Base-by-base conservation (phyloP, 2,113 vertebrate species). In the Panthera tigris region DNA sequence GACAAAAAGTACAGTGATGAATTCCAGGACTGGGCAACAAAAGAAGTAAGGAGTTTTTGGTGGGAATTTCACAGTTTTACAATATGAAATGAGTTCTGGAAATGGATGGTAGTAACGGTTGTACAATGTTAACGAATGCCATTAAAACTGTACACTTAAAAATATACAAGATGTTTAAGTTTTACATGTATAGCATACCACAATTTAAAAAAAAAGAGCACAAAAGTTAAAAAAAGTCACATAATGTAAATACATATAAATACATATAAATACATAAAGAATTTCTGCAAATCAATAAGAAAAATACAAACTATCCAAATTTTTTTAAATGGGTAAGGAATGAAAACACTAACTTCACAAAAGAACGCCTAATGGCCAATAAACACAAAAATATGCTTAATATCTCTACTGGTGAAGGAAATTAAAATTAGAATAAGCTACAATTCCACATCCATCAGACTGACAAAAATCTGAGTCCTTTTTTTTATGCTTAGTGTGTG, bases 401-500 rank as follows among this genome's bases (percentile, higher is more conserved):
- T 83, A 50, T 89, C 14, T 57, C 78, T 61, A 83, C 5, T 78
- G 69, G 48, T 33, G 39, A 78, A 14, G 31, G 6, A 55, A 96
- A 83, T 76, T 25, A 92, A 93, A 86, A 78, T 85, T 50, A 92
- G 85, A 92, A 81, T 82, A 92, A 89, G 25, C 19, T 66, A 80
- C 65, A 31, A 73, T 65, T 91, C 94, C 55, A 73, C 45, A 84
- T 81, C 27, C 61, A 89, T 78, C 48, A 69, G n/a, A 96, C 13
- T 61, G 50, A 89, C 76, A 85, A 89, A 92, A 69, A 91, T 50
- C 81, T 91, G 86, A 71, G 36, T 33, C 74, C 50, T 79, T 61
- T 61, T 61, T 61, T 50, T 50, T 14, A 61, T 61, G 57, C 23
- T 61, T 61, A 23, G 19, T 61, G 57, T 61, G 57, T 57, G 14